A percentile compares a stretch with the other conserved stretches of the same genome.
phyloP scores from a whole-genome alignment of 2,113 vertebrate genomes.

The Arothron firmamentum region DNA sequence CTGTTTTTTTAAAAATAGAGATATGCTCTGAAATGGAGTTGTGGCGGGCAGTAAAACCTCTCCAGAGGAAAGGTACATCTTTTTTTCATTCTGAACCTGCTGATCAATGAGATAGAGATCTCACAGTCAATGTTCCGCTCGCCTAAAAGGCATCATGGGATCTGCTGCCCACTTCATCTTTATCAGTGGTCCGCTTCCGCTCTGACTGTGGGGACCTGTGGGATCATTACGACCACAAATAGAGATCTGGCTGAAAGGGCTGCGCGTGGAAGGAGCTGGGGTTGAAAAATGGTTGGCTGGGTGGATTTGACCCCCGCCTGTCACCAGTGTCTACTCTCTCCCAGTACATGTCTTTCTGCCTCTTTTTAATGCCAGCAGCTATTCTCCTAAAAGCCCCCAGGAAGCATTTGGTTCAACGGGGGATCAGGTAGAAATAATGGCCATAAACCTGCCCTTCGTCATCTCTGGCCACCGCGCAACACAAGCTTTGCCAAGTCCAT shows the following conservation, averaged over 20 bases:
- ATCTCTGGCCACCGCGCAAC: conserved; percentile 28
- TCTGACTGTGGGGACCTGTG: conserved; percentile 48
- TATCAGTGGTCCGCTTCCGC: conserved; percentile 54
- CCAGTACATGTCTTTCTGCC: conserved; percentile 15
- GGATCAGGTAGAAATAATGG: conserved; percentile 55
- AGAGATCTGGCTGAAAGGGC: conserved; percentile 48
- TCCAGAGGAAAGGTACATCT: conserved; percentile 39
- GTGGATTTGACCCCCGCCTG: conserved; percentile 6
- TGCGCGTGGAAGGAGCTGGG: conserved; percentile 31
- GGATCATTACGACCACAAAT: conserved; percentile 64
- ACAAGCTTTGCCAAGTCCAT: conserved; percentile 39
- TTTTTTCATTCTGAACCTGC: conserved; percentile 34
- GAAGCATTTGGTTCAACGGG: conserved; percentile 44
- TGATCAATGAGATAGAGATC: conserved; percentile 68
- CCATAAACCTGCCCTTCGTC: conserved; percentile 50
- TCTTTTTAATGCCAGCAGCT: conserved; percentile 53
- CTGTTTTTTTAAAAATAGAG: not conserved
- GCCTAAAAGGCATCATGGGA: conserved; percentile 65
- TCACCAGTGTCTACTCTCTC: conserved; percentile 11
- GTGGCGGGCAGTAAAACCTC: conserved; percentile 25
- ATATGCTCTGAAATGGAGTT: conserved; percentile 30
- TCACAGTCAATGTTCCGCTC: conserved; percentile 64
- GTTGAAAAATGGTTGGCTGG: conserved; percentile 21
- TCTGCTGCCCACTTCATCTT: conserved; percentile 60
- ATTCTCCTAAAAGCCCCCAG: conserved; percentile 42